These are phyloP conservation scores for Battus philenor DNA, from an alignment of 1,140 invertebrate species.

Conservation along the genomic window DNA sequence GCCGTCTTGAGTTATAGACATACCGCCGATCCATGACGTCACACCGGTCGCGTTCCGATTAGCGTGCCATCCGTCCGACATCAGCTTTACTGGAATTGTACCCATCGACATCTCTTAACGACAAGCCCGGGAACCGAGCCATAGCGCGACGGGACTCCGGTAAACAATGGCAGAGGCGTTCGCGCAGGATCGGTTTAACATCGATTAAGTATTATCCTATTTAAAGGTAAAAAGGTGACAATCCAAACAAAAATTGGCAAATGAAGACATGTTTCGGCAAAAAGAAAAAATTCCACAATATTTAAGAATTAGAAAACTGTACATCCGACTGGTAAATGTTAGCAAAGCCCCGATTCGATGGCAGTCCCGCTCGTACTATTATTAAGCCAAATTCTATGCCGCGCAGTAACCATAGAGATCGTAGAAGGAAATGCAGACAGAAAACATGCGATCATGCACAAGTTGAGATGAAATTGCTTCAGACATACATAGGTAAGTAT, in stretches of 20 bases:
- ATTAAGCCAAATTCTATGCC: conserved; percentile 71
- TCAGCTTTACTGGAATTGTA: conserved; percentile 74
- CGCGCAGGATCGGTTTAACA: conserved; percentile 52
- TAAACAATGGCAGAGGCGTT: conserved; percentile 38
- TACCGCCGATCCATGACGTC: conserved; percentile 70
- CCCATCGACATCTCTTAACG: conserved; percentile 68
- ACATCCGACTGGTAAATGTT: conserved; percentile 33
- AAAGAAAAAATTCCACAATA: conserved; percentile 37
- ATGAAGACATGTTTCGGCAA: conserved; percentile 63
- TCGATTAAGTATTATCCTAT: conserved; percentile 46
- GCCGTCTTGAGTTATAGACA: conserved; percentile 69
- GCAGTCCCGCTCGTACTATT: conserved; percentile 57
- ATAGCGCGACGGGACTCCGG: conserved; percentile 51
- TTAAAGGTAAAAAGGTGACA: conserved; percentile 42
- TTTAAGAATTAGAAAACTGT: conserved; percentile 22
- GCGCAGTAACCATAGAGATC: conserved; percentile 76
- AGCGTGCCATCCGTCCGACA: conserved; percentile 59
- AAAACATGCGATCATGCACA: conserved; percentile 68
- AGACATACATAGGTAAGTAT: conserved; percentile 34
- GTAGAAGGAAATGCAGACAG: conserved; percentile 69
- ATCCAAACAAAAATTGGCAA: conserved; percentile 55
- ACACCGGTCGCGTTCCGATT: conserved; percentile 59
- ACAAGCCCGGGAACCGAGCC: conserved; percentile 49
- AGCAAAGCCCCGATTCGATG: conserved; percentile 55
- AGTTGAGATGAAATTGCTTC: conserved; percentile 37